Evolutionary conservation across 2,113 vertebrate genomes (phyloP).

Genomic region (Vidua macroura): DNA sequence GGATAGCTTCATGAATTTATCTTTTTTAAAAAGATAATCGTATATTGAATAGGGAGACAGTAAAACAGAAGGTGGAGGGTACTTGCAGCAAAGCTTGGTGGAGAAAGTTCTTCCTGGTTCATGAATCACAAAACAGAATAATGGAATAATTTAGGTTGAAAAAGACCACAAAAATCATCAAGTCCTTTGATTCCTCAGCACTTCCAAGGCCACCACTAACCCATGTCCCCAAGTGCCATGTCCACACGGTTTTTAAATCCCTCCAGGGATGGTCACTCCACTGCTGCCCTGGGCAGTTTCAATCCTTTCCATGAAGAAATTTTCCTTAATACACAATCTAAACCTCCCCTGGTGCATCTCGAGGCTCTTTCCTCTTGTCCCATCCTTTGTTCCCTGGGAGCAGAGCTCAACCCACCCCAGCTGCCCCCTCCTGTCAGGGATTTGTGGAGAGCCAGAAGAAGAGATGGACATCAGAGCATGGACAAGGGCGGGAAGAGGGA

Average conservation of each 20-base stretch:
- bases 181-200: background rate
- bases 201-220: background rate
- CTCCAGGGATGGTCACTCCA: background rate
- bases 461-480: background rate
- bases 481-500: background rate
- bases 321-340: background rate
- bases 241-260: background rate
- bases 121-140: background rate
- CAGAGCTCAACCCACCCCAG: fast-evolving
- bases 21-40: background rate
- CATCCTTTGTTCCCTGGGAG: background rate
- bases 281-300: background rate
- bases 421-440: background rate
- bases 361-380: background rate
- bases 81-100: background rate
- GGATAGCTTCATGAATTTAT: background rate
- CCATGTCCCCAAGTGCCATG: background rate
- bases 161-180: background rate
- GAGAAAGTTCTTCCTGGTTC: background rate
- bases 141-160: background rate
- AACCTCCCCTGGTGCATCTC: background rate
- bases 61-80: background rate
- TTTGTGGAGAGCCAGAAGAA: background rate
- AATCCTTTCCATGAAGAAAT: background rate
- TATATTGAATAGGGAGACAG: background rate